A percentile compares a stretch with the other conserved stretches of the same genome.
These are phyloP conservation scores for Micrasema minimum DNA, from an alignment of 1,140 invertebrate genomes.

Conservation along the genomic window DNA sequence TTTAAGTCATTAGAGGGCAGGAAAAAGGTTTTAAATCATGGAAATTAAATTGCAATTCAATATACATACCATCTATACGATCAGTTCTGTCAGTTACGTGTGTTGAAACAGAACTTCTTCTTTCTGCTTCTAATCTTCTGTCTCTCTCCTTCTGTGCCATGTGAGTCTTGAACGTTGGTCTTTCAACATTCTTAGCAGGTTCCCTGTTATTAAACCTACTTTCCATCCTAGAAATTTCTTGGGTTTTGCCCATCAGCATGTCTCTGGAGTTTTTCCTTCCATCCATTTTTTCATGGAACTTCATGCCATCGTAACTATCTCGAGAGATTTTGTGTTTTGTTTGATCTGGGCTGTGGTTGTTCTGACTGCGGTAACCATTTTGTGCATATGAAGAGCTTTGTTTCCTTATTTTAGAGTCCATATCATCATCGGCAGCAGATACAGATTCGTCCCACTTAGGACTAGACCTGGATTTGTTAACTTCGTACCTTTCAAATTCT, in stretches of 20 bases:
- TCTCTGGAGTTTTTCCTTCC: conserved; percentile 64
- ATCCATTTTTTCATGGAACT: conserved; percentile 60
- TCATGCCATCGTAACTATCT: conserved; percentile 58
- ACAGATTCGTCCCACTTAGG: conserved; percentile 50
- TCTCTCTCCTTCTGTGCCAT: conserved; percentile 70
- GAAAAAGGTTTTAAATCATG: too few species aligned
- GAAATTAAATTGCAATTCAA: too few species aligned
- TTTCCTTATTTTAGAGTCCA: conserved; percentile 42
- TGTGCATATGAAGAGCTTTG: conserved; percentile 42
- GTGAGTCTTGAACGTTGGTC: conserved; percentile 75
- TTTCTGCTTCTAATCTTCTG: conserved; percentile 75
- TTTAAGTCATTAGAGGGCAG: too few species aligned
- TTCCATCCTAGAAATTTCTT: conserved; percentile 64
- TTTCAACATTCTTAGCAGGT: conserved; percentile 59
- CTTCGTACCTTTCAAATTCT: conserved; percentile 64
- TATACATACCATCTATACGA: conserved; percentile 73
- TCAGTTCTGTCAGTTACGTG: conserved; percentile 79
- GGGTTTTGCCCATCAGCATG: conserved; percentile 62
- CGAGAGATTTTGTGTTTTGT: conserved; percentile 53
- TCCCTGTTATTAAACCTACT: conserved; percentile 57
- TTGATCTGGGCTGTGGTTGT: conserved; percentile 30
- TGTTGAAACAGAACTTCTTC: conserved; percentile 79
- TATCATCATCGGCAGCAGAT: conserved; percentile 47
- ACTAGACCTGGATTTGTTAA: conserved; percentile 43
- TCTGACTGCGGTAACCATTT: conserved; percentile 47